Conservation (phyloP, 2,888 invertebrate genomes). For the Chrysolina oricalcia region DNA sequence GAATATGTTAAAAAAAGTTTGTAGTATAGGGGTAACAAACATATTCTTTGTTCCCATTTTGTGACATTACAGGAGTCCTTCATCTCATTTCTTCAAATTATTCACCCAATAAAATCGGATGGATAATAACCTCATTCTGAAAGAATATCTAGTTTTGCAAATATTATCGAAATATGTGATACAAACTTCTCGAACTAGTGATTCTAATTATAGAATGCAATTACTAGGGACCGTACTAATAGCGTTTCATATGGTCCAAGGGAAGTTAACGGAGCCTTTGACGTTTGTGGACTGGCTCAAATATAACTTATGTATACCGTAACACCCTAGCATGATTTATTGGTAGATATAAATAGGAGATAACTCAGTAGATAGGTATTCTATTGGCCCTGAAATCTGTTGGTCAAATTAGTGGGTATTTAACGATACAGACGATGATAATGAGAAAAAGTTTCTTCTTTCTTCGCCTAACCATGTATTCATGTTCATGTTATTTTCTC, state of each 20-base stretch:
- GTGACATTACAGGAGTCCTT: no score
- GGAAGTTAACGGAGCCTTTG: conserved; percentile 23
- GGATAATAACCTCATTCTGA: no score
- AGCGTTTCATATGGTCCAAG: conserved; percentile 25
- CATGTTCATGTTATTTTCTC: no score
- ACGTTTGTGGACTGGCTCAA: conserved; percentile 9
- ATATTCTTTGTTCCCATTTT: no score
- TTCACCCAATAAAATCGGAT: no score
- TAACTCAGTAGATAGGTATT: not conserved
- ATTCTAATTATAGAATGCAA: conserved; percentile 4
- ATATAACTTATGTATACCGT: conserved; percentile 14
- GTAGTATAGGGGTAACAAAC: no score
- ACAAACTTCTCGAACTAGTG: not conserved
- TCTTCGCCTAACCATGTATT: not conserved
- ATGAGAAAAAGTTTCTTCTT: no score
- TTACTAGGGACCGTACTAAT: conserved; percentile 18
- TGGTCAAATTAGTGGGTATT: not conserved
- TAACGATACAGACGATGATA: not conserved
- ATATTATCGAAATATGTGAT: not conserved
- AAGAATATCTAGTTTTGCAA: no score
- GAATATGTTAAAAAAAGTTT: no score
- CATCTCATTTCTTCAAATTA: no score
- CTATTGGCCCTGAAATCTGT: not conserved
- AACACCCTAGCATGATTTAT: conserved; percentile 19
- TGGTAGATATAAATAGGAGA: conserved; percentile 13